These are phyloP conservation scores for Haemorhous mexicanus DNA, from an alignment of 2,113 vertebrate species.

Conservation along the genomic window DNA sequence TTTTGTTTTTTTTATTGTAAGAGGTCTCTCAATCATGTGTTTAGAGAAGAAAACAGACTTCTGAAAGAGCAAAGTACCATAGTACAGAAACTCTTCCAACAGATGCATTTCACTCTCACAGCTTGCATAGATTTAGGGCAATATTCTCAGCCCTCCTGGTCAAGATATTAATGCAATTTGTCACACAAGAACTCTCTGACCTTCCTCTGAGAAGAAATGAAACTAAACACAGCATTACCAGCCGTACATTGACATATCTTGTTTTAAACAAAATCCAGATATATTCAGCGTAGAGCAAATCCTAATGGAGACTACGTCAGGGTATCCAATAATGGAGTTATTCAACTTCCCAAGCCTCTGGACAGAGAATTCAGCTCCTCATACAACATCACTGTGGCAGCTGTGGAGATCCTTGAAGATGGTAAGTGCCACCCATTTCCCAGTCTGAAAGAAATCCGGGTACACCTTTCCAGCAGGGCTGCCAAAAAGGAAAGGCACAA, in stretches of 20 bases:
- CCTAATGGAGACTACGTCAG: conserved; percentile 73
- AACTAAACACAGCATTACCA: background rate
- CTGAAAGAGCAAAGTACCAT: background rate
- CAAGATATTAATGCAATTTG: background rate
- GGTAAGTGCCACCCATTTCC: conserved; percentile 10
- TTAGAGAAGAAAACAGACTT: background rate
- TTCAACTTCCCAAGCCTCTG: conserved; percentile 77
- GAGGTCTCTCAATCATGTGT: background rate
- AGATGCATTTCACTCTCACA: background rate
- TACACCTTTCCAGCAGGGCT: background rate
- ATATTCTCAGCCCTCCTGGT: background rate
- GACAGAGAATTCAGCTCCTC: conserved; percentile 84
- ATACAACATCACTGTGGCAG: conserved; percentile 85
- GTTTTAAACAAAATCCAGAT: conserved; percentile 72
- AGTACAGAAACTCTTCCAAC: background rate
- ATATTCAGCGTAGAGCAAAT: conserved; percentile 74
- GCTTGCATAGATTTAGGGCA: background rate
- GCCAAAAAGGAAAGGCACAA: background rate
- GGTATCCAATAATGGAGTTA: conserved; percentile 73
- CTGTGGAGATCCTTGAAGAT: conserved; percentile 77
- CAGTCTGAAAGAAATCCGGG: background rate
- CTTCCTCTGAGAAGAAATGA: background rate
- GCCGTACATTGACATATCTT: background rate
- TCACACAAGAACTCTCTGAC: background rate
- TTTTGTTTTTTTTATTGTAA: background rate